These are phyloP conservation scores for Picus viridis DNA, from an alignment of 2,797 vertebrate species.

Conservation along the genomic window DNA sequence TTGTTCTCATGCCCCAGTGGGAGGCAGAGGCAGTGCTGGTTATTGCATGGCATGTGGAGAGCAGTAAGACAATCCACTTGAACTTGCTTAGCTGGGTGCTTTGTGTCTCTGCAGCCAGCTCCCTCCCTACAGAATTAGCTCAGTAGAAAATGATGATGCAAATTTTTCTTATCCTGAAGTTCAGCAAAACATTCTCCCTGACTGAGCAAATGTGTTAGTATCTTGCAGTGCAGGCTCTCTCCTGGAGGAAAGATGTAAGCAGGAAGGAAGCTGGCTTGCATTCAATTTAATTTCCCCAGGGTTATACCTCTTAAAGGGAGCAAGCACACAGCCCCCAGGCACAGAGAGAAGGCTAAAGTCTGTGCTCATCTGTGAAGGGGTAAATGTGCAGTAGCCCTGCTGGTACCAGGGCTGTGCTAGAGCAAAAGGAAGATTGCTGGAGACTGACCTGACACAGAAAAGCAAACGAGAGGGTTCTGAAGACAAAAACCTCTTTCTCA, in stretches of 20 bases:
- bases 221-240: not conserved
- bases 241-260: not conserved
- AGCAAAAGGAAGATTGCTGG: not conserved
- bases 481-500: not conserved
- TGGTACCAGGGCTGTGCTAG: not conserved
- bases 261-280: conserved; percentile 3
- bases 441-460: not conserved
- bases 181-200: conserved; percentile 31
- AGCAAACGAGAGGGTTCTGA: not conserved
- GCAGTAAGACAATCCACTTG: not conserved
- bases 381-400: not conserved
- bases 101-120: not conserved
- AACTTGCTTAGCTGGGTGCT: not conserved
- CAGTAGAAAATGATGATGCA: not conserved
- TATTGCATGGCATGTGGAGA: not conserved
- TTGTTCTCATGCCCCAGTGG: rapidly evolving
- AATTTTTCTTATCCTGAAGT: conserved; percentile 12
- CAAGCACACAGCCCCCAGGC: not conserved
- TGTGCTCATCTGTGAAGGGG: not conserved
- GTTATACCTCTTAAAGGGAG: not conserved
- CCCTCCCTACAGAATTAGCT: not conserved
- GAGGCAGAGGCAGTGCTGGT: not conserved
- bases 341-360: not conserved
- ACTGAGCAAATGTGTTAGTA: not conserved
- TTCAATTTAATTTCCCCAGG: not conserved